Evolutionary conservation across 2,888 invertebrate genomes (phyloP), one percentile per base, ranked within the genome.

Genomic region (Pomacea canaliculata): DNA sequence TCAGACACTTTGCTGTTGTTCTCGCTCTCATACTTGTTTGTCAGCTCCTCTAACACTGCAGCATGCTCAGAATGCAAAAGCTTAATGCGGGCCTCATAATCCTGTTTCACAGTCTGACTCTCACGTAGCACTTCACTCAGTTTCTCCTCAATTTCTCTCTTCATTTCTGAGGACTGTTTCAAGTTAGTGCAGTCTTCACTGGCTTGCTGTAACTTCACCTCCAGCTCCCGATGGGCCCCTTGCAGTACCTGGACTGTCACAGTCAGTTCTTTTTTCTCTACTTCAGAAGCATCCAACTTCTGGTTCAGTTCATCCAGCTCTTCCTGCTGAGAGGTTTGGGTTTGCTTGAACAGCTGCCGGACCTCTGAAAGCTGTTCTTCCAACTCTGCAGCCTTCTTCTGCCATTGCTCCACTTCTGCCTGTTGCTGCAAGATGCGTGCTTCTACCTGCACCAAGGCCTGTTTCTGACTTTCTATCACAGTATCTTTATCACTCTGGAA

Each of bases 1-100:
- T 88, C 89, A 23, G 85, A 82, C 16, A 87, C 83, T 78, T 88
- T 88, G n/a, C 79, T 76, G 60, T 81, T 84, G 79, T 84, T 85
- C 76, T 88, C 88, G 27, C 79, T 75, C 72, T 87, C 88, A 19
- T 84, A 63, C 66, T 78, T 84, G 56, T 81, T 71, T 48, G 79
- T 79, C 12, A 83, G 70, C 27, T 81, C 81, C 51, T 81, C 76
- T 2, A 86, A 37, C 71, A 84, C 81, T 49, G 68, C 65, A 10
- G 71, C 68, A 76, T 84, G 83, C n/a, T 80, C 73, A 60, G 80
- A 76, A 10, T 74, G 46, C 68, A 81, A 69, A 37, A 79, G 77
- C 18, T 70, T 70, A 49, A 77, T 59, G 56, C 71, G 76, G 18
- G 70, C 60, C 49, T 81, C 81, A 72, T 73, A 71, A 19, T 82